These are phyloP conservation scores for Grammomys surdaster DNA, from an alignment of 2,113 vertebrate species.

Conservation along the genomic window DNA sequence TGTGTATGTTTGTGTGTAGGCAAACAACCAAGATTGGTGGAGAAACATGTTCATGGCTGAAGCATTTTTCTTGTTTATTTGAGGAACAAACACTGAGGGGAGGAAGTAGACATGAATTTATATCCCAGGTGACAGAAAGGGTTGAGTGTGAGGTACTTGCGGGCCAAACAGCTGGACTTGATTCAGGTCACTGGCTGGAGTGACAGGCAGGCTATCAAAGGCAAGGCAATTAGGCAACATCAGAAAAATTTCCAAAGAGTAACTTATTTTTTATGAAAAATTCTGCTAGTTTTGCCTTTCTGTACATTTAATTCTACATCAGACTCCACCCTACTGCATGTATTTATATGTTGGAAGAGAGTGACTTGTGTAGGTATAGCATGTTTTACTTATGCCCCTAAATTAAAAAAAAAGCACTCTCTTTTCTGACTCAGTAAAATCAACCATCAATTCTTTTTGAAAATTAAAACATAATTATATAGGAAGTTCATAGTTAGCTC, in stretches of 20 bases:
- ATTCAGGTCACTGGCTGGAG: conserved; percentile 37
- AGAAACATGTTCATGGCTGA: neutral
- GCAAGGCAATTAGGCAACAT: neutral
- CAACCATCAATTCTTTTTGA: neutral
- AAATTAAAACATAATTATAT: neutral
- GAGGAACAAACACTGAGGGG: neutral
- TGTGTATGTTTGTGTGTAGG: neutral
- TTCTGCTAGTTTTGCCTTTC: conserved; percentile 18
- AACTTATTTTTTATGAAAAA: conserved; percentile 28
- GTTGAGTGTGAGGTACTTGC: neutral
- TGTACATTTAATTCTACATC: neutral
- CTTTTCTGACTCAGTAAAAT: conserved; percentile 45
- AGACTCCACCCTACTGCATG: neutral
- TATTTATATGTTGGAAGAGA: neutral
- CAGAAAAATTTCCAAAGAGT: conserved; percentile 31
- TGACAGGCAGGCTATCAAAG: conserved; percentile 53
- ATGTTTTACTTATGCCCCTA: neutral
- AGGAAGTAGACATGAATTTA: neutral
- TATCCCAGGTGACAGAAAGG: neutral
- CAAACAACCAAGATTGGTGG: neutral
- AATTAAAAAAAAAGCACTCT: neutral
- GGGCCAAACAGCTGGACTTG: conserved; percentile 21
- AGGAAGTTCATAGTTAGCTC: conserved; percentile 11
- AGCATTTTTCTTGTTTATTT: conserved; percentile 41
- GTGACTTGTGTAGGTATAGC: neutral